Evolutionary conservation across 2,113 vertebrate genomes (phyloP).

Genomic region (Cynopterus brachyotis): DNA sequence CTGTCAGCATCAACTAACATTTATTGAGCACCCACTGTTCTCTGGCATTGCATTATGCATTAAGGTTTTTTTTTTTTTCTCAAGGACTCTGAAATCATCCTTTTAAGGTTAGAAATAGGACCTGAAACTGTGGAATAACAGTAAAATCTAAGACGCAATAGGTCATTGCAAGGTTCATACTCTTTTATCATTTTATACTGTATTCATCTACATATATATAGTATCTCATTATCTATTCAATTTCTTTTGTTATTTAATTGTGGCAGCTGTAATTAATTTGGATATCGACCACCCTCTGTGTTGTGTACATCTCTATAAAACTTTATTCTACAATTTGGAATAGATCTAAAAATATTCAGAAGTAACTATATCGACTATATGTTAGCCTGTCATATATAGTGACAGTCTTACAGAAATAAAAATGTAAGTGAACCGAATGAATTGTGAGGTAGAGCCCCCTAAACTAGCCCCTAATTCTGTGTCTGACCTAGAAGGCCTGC

Average conservation of each 20-base stretch:
- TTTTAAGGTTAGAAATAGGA: conserved; percentile 25
- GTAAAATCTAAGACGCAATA: conserved; percentile 1
- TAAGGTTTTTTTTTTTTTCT: background rate
- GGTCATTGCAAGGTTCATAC: conserved; percentile 23
- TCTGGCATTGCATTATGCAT: conserved; percentile 24
- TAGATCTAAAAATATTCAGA: conserved; percentile 77
- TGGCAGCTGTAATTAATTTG: conserved; percentile 74
- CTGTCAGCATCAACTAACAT: conserved; percentile 13
- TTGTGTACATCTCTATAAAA: conserved; percentile 67
- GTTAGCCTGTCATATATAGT: conserved; percentile 71
- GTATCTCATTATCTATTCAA: conserved; percentile 43
- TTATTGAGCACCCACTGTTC: background rate
- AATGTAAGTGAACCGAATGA: conserved; percentile 66
- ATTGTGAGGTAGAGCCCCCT: background rate
- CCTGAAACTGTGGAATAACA: background rate
- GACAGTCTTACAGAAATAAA: conserved; percentile 63
- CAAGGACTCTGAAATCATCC: conserved; percentile 26
- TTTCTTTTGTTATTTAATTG: conserved; percentile 68
- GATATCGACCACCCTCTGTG: conserved; percentile 77
- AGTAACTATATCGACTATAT: conserved; percentile 69
- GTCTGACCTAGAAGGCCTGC: conserved; percentile 10
- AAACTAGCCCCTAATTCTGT: conserved; percentile 23
- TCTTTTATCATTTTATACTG: background rate
- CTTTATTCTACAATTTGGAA: conserved; percentile 76
- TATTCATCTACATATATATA: background rate